Conservation (phyloP, 2,113 vertebrate species). For the Calonectris borealis region DNA sequence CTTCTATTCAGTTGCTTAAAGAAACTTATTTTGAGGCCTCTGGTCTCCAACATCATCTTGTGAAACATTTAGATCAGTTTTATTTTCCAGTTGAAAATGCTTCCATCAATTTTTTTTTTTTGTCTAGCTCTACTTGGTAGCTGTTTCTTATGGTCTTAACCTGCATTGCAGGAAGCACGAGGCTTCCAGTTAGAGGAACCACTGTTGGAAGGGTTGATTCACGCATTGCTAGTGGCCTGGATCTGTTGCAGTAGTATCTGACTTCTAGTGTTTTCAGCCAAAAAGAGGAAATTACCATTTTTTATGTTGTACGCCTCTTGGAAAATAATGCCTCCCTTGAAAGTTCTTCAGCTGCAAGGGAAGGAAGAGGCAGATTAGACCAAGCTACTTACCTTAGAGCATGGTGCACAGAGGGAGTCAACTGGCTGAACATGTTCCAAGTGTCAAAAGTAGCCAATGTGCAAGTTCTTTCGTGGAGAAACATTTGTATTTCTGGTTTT, state of each 20-base stretch:
- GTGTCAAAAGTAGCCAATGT: background rate
- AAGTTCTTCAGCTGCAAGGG: background rate
- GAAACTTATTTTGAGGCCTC: background rate
- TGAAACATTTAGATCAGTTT: background rate
- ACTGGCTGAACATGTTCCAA: background rate
- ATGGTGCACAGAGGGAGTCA: background rate
- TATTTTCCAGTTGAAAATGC: background rate
- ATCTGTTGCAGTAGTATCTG: background rate
- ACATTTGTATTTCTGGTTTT: background rate
- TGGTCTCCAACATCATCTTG: background rate
- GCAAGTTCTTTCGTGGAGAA: background rate
- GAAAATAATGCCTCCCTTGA: background rate
- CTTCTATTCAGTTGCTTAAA: background rate
- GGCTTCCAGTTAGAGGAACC: background rate
- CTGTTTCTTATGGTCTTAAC: background rate
- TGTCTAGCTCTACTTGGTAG: background rate
- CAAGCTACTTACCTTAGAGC: background rate
- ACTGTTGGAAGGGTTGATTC: background rate
- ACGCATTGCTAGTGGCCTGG: background rate
- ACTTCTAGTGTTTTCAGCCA: background rate
- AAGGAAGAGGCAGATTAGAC: background rate
- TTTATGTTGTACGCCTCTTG: background rate
- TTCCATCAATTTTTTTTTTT: background rate
- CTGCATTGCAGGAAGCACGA: background rate
- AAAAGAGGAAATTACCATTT: background rate